Evolutionary conservation across 2,113 vertebrate species (phyloP).

Genomic region (Colossoma macropomum): DNA sequence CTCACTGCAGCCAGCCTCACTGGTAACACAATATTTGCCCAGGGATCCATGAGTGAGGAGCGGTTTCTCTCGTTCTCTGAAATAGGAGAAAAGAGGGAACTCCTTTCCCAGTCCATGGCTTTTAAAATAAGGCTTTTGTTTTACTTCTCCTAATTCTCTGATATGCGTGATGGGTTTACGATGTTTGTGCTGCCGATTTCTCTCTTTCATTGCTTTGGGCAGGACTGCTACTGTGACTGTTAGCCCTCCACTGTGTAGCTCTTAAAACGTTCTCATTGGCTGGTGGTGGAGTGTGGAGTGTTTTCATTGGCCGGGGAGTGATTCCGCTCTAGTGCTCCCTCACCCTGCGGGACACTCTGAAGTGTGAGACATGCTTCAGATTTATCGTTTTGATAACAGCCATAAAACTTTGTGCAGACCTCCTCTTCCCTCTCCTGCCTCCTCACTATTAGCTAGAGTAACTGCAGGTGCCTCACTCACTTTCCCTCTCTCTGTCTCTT

Average conservation of each 20-base stretch:
- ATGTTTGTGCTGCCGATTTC: slow-evolving; percentile 32
- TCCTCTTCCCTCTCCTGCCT: slow-evolving; percentile 33
- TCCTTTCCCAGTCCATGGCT: slow-evolving; percentile 22
- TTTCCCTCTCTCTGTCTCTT: background rate
- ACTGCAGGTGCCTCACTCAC: slow-evolving; percentile 37
- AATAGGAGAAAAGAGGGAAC: background rate
- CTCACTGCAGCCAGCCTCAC: slow-evolving; percentile 39
- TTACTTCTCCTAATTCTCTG: slow-evolving; percentile 19
- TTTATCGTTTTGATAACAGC: slow-evolving; percentile 64
- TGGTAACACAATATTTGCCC: slow-evolving; percentile 62
- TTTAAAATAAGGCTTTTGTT: slow-evolving; percentile 42
- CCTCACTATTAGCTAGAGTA: slow-evolving; percentile 52
- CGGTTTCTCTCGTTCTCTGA: slow-evolving; percentile 6
- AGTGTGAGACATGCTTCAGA: slow-evolving; percentile 69
- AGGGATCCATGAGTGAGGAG: slow-evolving; percentile 36
- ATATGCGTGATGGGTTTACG: slow-evolving; percentile 4
- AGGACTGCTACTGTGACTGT: slow-evolving; percentile 28
- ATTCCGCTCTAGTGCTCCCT: slow-evolving; percentile 65
- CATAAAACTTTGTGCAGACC: slow-evolving; percentile 58
- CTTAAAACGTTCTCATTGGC: slow-evolving; percentile 49
- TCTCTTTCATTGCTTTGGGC: slow-evolving; percentile 6
- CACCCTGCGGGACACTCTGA: slow-evolving; percentile 65
- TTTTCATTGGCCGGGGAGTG: slow-evolving; percentile 67
- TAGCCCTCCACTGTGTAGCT: slow-evolving; percentile 5
- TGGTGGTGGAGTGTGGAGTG: slow-evolving; percentile 47